These are phyloP conservation scores for Trididemnum miniatum DNA, from an alignment of 23 tunicate species.

Conservation along the genomic window DNA sequence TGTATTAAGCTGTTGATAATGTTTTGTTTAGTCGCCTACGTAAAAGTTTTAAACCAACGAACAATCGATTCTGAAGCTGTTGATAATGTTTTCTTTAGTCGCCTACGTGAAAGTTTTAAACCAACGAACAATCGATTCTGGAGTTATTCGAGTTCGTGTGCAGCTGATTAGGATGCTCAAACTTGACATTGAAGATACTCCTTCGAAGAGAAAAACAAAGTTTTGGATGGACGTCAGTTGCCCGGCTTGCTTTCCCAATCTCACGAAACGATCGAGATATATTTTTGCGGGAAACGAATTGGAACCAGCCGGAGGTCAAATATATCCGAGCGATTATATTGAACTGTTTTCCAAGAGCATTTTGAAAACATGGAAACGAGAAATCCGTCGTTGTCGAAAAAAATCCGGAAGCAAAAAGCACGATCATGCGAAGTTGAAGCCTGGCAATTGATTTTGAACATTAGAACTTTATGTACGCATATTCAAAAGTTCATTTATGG, in stretches of 20 bases:
- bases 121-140: neutral
- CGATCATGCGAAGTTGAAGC: too few species aligned
- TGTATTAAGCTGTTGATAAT: too few species aligned
- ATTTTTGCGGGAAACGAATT: conserved; percentile 4
- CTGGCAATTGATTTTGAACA: too few species aligned
- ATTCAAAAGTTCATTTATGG: too few species aligned
- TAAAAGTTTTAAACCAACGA: neutral
- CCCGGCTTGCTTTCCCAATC: conserved; percentile 4
- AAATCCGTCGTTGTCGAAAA: neutral
- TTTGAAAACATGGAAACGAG: neutral
- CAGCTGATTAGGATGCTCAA: neutral
- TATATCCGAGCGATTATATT: neutral
- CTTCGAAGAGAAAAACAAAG: neutral
- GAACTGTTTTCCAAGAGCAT: neutral
- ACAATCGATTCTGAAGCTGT: neutral
- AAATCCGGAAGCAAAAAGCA: neutral
- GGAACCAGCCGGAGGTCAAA: neutral
- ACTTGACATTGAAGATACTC: neutral
- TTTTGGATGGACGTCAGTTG: conserved; percentile 9
- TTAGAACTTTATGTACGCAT: too few species aligned
- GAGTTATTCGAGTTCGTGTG: neutral
- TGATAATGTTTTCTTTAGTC: conserved; percentile 9
- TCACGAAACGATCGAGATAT: conserved; percentile 12
- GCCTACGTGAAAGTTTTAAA: conserved; percentile 1
- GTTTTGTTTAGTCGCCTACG: neutral